phyloP scores from a whole-genome alignment of 1,140 invertebrate genomes.

The Drosophila nigrodunni region DNA sequence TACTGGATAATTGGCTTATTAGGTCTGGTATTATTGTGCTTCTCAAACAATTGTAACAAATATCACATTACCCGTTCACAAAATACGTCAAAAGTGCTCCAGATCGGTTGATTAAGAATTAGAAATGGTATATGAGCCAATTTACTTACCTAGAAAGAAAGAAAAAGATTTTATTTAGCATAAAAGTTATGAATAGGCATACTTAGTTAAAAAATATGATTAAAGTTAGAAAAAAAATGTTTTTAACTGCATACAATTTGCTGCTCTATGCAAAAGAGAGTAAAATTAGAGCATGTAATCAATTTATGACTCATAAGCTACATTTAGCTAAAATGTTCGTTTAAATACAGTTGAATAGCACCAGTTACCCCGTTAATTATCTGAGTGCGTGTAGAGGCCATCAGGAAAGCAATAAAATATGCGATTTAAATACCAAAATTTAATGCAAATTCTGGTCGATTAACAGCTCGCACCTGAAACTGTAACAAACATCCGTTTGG shows the following conservation, averaged over 20 bases:
- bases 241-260: not conserved
- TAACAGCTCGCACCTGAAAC: slow-evolving; percentile 18
- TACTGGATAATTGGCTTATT: not conserved
- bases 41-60: not conserved
- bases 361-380: slow-evolving; percentile 25
- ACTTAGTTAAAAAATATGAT: too few relatives aligned
- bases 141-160: slow-evolving; percentile 66
- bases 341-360: slow-evolving; percentile 36
- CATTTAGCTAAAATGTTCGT: slow-evolving; percentile 11
- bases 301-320: slow-evolving; percentile 22
- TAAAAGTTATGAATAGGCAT: too few relatives aligned
- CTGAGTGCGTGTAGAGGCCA: slow-evolving; percentile 38
- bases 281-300: not conserved
- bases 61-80: slow-evolving; percentile 33
- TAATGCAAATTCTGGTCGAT: slow-evolving; percentile 46
- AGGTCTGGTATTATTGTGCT: not conserved
- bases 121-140: not conserved
- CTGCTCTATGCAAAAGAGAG: not conserved
- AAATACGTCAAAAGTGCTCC: slow-evolving; percentile 38
- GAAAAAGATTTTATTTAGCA: slow-evolving; percentile 6
- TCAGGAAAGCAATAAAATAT: slow-evolving; percentile 48
- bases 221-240: too few relatives aligned
- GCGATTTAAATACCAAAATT: slow-evolving; percentile 40
- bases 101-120: slow-evolving; percentile 9
- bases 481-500: slow-evolving; percentile 34